Evolutionary conservation across 2,797 vertebrate species (phyloP).

Genomic region (Diceros bicornis): DNA sequence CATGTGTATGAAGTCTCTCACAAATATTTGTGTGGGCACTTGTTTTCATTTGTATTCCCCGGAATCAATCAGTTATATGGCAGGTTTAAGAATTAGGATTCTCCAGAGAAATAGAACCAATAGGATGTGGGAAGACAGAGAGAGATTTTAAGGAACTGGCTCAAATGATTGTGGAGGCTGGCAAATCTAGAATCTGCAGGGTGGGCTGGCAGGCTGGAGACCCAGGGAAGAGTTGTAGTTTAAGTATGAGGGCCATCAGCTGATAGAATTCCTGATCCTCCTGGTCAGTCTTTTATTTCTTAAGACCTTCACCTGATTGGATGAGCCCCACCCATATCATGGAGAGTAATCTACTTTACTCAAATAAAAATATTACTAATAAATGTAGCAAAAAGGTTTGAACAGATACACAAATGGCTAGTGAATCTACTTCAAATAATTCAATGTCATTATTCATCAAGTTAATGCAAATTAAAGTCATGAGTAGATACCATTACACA

Average conservation of each 20-base stretch:
- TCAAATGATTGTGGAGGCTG: not conserved
- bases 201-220: not conserved
- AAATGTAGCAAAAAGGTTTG: not conserved
- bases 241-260: not conserved
- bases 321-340: not conserved
- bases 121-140: not conserved
- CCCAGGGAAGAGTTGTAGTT: not conserved
- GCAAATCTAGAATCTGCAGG: not conserved
- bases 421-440: not conserved
- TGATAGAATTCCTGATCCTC: not conserved
- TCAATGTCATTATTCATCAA: not conserved
- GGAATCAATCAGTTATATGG: not conserved
- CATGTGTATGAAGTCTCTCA: not conserved
- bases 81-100: not conserved
- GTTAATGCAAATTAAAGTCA: not conserved
- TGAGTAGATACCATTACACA: not conserved
- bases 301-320: not conserved
- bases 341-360: not conserved
- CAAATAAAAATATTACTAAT: not conserved
- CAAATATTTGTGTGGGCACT: not conserved
- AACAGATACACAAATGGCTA: not conserved
- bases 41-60: not conserved
- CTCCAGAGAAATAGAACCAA: not conserved
- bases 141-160: not conserved
- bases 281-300: not conserved